phyloP scores from a whole-genome alignment of 2,888 invertebrate species.

The Acronicta aceris region DNA sequence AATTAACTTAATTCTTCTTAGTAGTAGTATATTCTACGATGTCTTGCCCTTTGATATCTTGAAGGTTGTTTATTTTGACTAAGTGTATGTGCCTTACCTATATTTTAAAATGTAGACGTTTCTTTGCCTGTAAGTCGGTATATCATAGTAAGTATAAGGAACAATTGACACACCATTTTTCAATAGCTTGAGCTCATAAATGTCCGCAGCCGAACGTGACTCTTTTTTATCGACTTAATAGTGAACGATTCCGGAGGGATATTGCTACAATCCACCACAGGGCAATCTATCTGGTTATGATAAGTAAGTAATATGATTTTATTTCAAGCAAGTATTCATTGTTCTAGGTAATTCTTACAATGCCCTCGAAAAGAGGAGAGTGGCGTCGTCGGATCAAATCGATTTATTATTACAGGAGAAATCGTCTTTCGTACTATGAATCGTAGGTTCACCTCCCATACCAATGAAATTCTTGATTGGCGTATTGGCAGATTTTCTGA shows the following conservation, averaged over 20 bases:
- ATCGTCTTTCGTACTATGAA: no score
- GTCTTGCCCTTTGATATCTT: no score
- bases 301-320: neutral
- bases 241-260: constrained; percentile 31
- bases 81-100: neutral
- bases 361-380: no score
- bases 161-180: constrained; percentile 46
- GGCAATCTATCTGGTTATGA: constrained; percentile 20
- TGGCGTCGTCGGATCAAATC: no score
- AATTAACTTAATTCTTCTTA: no score
- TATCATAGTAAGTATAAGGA: constrained; percentile 26
- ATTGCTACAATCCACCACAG: constrained; percentile 16
- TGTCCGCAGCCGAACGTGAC: constrained; percentile 39
- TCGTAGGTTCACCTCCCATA: no score
- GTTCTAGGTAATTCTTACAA: no score
- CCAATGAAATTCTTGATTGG: no score
- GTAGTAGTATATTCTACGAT: no score
- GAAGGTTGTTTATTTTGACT: neutral
- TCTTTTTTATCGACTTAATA: constrained; percentile 43
- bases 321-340: neutral
- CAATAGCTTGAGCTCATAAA: constrained; percentile 48
- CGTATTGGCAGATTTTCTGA: no score
- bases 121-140: constrained; percentile 5
- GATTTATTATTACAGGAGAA: no score
- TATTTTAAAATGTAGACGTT: constrained; percentile 17